phyloP scores from a whole-genome alignment of 2,888 invertebrate species.

The Meghimatium bilineatum region DNA sequence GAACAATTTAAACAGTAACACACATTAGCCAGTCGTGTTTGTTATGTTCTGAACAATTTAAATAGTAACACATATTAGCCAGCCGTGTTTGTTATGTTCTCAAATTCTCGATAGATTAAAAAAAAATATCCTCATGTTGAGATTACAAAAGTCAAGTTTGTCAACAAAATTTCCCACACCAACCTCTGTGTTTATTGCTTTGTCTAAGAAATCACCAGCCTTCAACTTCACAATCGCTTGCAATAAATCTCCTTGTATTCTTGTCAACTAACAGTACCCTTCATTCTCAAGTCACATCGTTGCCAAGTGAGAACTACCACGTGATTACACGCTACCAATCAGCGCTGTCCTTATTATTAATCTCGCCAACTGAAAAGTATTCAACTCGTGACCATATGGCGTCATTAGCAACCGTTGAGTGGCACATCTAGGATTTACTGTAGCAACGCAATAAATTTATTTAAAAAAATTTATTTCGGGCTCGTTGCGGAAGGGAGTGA shows the following conservation, averaged over 20 bases:
- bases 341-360: neutral
- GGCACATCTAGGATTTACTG: conserved; percentile 8
- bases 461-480: neutral
- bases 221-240: neutral
- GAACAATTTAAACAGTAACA: too few species aligned
- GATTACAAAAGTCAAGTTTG: too few species aligned
- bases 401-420: neutral
- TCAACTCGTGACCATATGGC: conserved; percentile 31
- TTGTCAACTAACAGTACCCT: too few species aligned
- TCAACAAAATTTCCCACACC: too few species aligned
- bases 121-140: too few species aligned
- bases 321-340: conserved; percentile 22
- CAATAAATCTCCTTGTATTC: neutral
- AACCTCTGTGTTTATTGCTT: too few species aligned
- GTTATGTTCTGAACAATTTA: too few species aligned
- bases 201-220: neutral
- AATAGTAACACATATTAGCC: too few species aligned
- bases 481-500: neutral
- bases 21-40: too few species aligned
- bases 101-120: too few species aligned
- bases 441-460: neutral
- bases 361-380: neutral
- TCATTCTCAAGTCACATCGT: neutral
- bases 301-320: conserved; percentile 6
- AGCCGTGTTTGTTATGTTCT: too few species aligned